These are phyloP conservation scores for Vanessa tameamea DNA, from an alignment of 1,140 invertebrate species.

Conservation along the genomic window DNA sequence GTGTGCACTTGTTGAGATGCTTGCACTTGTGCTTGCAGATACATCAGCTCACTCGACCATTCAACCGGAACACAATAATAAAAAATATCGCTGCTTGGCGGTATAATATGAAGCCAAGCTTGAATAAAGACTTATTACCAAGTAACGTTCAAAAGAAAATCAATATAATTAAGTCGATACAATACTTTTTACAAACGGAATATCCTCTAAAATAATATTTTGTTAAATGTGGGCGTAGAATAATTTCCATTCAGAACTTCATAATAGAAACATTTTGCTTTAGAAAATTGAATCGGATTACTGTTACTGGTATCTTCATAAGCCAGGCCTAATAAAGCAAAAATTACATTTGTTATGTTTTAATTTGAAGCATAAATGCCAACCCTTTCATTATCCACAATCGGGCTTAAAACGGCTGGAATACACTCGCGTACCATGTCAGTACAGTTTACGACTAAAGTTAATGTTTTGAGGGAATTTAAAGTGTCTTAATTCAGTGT, in stretches of 20 bases:
- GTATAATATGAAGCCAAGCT: too few species aligned
- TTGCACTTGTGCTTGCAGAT: too few species aligned
- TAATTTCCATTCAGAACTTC: background rate
- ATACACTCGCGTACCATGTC: background rate
- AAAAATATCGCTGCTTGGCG: too few species aligned
- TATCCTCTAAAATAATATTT: too few species aligned
- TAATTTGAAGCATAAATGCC: slow-evolving; percentile 28
- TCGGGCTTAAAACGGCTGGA: slow-evolving; percentile 18
- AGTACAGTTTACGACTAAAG: background rate
- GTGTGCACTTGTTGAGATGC: too few species aligned
- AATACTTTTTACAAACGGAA: too few species aligned
- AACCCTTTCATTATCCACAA: slow-evolving; percentile 14
- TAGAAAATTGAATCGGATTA: slow-evolving; percentile 19
- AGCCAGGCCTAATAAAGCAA: slow-evolving; percentile 23
- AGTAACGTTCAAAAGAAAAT: too few species aligned
- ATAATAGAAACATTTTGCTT: slow-evolving; percentile 20
- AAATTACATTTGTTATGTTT: slow-evolving; percentile 30
- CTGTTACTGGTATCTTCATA: slow-evolving; percentile 11
- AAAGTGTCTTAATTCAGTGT: background rate
- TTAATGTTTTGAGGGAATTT: slow-evolving; percentile 14
- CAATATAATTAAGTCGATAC: too few species aligned
- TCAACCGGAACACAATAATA: too few species aligned
- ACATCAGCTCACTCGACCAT: too few species aligned
- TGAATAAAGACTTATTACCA: too few species aligned
- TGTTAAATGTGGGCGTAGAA: too few species aligned